Conservation (phyloP, 2,888 invertebrate species). For the Pedicia rivosa region DNA sequence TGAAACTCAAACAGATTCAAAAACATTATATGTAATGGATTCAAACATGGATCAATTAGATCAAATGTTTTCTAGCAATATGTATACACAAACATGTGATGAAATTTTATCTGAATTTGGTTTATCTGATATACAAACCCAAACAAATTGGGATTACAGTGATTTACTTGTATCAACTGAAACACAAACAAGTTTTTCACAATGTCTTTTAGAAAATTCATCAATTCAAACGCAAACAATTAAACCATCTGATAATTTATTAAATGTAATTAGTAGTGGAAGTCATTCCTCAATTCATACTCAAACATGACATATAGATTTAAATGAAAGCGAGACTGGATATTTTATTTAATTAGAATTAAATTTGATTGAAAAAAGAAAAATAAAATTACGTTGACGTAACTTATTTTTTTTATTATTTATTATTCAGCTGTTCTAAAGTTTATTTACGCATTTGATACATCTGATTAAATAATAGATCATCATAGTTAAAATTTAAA, state of each 20-base stretch:
- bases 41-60: constrained; percentile 22
- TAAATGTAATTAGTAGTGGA: too few relatives aligned
- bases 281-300: constrained; percentile 1
- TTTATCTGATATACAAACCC: constrained; percentile 45
- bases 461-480: too few relatives aligned
- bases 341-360: too few relatives aligned
- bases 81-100: constrained; percentile 38
- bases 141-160: constrained; percentile 35
- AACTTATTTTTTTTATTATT: too few relatives aligned
- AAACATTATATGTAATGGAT: constrained; percentile 10
- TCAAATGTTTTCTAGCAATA: constrained; percentile 31
- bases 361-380: too few relatives aligned
- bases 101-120: constrained; percentile 37
- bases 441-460: too few relatives aligned
- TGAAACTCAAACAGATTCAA: constrained; percentile 43
- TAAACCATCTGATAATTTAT: not conserved
- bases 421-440: too few relatives aligned
- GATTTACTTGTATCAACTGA: constrained; percentile 36
- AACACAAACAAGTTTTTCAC: constrained; percentile 35
- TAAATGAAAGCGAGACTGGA: too few relatives aligned
- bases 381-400: too few relatives aligned
- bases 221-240: constrained; percentile 1
- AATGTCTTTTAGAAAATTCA: constrained; percentile 14
- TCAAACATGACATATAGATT: constrained; percentile 2
- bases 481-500: too few relatives aligned